These are phyloP conservation scores for Emberiza fucata DNA, from an alignment of 2,113 vertebrate species.

Conservation along the genomic window DNA sequence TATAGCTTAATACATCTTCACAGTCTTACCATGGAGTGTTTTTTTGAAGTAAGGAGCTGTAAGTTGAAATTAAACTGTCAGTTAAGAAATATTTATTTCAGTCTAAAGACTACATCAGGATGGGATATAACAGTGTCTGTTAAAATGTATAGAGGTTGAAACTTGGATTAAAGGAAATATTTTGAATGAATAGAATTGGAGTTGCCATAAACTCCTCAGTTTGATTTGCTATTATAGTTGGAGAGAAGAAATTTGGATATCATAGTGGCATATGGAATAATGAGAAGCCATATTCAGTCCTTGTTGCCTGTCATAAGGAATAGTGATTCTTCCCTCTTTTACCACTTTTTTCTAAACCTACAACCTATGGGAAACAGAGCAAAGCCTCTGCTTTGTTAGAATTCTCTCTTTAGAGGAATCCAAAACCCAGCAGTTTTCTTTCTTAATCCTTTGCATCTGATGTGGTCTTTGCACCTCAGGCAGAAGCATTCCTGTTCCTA, in stretches of 20 bases:
- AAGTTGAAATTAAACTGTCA: background rate
- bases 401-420: constrained; percentile 45
- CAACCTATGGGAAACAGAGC: constrained; percentile 51
- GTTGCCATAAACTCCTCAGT: background rate
- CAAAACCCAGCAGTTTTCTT: constrained; percentile 63
- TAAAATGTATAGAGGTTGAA: background rate
- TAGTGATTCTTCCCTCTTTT: background rate
- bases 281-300: background rate
- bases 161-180: background rate
- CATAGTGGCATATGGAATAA: background rate
- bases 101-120: background rate
- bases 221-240: background rate
- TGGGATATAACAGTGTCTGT: background rate
- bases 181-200: background rate
- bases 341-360: background rate
- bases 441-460: constrained; percentile 59
- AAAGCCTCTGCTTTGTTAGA: constrained; percentile 56
- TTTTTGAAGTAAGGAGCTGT: background rate
- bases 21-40: background rate
- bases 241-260: constrained; percentile 1
- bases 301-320: background rate
- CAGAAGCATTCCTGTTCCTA: constrained; percentile 47
- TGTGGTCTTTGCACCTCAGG: constrained; percentile 63
- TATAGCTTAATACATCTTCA: background rate
- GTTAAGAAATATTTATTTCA: background rate